Base-by-base conservation (phyloP, 2,888 invertebrate species). In the Patella depressa region DNA sequence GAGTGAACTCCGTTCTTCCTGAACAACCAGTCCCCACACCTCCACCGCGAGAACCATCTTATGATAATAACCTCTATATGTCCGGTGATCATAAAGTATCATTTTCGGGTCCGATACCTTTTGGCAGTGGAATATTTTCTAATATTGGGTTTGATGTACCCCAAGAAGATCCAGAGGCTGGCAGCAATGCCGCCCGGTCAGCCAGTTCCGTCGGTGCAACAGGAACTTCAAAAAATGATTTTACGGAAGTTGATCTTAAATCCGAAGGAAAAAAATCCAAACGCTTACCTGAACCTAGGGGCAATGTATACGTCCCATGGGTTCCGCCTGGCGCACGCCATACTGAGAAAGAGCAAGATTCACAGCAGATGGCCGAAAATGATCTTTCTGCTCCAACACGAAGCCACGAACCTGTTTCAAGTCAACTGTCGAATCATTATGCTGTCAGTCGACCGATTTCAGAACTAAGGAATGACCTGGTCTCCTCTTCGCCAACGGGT, bases 361-460 rank as follows among this genome's bases (percentile, higher is more conserved):
- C 19, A 11, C 3, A 19, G 24, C 65, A 65, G 65, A 65, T 65
- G 65, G 24, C 65, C 19, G 65, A 65, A 24, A 65, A 24, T 11
- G 65, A 65, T 19, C 65, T 65, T 24, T 24, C 11, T 65, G 19
- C 65, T 19, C 65, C 65, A 15, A 12, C 24, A 19, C 17, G 19
- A 12, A 24, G 12, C 24, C 65, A 19, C 65, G 65, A 65, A 65
- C 65, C 65, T 11, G 65, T 65, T 19, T 65, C 65, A 11, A 65
- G 19, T 65, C 9, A 65, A 19, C 19, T 65, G 19, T 65, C 65
- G 2, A 65, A 24, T 14, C 65, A 65, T 65, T 65, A 65, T 24
- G 65, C 65, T 5, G 65, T 65, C 24, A 65, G 65, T 65, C 65
- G 65, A 65, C 65, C 65, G 19, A 65, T 65, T 9, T 65, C 65